Conservation (phyloP, 2,113 vertebrate genomes). For the Neodontobutis hainanensis region DNA sequence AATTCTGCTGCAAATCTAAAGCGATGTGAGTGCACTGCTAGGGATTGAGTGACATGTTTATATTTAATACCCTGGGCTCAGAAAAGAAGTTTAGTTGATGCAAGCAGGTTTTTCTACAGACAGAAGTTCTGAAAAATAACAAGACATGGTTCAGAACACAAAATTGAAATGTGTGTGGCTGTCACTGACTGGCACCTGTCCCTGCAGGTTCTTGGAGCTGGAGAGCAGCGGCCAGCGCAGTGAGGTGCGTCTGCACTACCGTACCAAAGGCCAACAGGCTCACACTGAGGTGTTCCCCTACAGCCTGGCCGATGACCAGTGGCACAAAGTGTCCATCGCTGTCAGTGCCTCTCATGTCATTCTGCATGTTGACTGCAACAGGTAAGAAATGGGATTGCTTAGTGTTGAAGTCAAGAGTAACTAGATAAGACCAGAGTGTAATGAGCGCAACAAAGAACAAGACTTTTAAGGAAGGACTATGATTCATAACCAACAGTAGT, state of each 20-base stretch:
- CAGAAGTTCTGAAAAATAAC: conserved; percentile 2
- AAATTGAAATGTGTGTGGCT: conserved; percentile 12
- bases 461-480: no score
- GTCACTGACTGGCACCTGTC: neutral
- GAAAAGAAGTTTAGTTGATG: conserved; percentile 10
- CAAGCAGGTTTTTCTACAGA: conserved; percentile 4
- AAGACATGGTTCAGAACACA: neutral
- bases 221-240: conserved; percentile 97
- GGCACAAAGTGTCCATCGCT: conserved; percentile 94
- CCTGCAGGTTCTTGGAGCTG: conserved; percentile 92
- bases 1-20: conserved; percentile 24
- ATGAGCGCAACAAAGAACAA: no score
- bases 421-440: no score
- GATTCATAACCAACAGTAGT: no score
- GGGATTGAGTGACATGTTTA: conserved; percentile 27
- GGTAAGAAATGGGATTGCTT: conserved; percentile 75
- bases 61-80: conserved; percentile 4
- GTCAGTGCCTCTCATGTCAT: conserved; percentile 94
- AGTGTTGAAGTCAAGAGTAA: no score
- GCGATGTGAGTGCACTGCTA: conserved; percentile 16
- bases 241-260: conserved; percentile 94
- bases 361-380: conserved; percentile 95
- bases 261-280: conserved; percentile 84
- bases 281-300: conserved; percentile 97
- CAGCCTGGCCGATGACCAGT: conserved; percentile 92